Evolutionary conservation across 2,797 vertebrate species (phyloP).

Genomic region (Rachycentron canadum): DNA sequence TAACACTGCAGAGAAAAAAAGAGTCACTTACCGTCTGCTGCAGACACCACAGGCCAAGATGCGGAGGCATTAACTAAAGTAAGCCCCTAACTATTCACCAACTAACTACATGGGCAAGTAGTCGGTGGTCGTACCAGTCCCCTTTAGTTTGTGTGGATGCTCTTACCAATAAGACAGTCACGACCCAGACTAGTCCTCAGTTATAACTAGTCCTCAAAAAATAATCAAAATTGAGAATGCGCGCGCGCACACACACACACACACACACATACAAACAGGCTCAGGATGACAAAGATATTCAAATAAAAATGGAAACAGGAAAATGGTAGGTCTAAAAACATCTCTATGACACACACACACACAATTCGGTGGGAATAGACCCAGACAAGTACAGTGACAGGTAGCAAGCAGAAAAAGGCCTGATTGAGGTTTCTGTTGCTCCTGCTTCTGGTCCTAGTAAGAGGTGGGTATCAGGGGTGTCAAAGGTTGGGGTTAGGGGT

Average conservation of each 20-base stretch:
- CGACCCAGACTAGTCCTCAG: slow-evolving; percentile 4
- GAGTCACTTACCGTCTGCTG: slow-evolving; percentile 77
- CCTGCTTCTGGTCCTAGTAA: slow-evolving; percentile 73
- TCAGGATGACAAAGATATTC: slow-evolving; percentile 18
- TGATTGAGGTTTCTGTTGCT: slow-evolving; percentile 74
- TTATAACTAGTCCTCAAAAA: slow-evolving; percentile 10
- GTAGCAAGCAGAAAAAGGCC: slow-evolving; percentile 68
- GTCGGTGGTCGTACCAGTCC: background rate
- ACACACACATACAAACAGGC: slow-evolving; percentile 5
- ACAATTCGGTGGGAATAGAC: slow-evolving; percentile 72
- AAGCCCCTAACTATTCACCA: slow-evolving; percentile 40
- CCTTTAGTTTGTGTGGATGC: slow-evolving; percentile 18
- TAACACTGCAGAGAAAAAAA: slow-evolving; percentile 62
- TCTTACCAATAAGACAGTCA: slow-evolving; percentile 28
- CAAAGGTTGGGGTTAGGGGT: slow-evolving; percentile 23
- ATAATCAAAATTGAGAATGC: background rate
- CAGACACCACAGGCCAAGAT: slow-evolving; percentile 64
- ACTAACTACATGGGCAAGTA: background rate
- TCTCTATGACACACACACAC: slow-evolving; percentile 58
- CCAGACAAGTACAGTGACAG: slow-evolving; percentile 72
- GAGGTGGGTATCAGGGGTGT: slow-evolving; percentile 38
- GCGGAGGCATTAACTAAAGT: slow-evolving; percentile 53
- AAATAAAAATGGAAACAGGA: slow-evolving; percentile 39
- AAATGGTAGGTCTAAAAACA: slow-evolving; percentile 52
- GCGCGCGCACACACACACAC: background rate